Evolutionary conservation across 2,888 invertebrate genomes (phyloP), one percentile per base, ranked within the genome.

Genomic region (Cistogaster globosa): DNA sequence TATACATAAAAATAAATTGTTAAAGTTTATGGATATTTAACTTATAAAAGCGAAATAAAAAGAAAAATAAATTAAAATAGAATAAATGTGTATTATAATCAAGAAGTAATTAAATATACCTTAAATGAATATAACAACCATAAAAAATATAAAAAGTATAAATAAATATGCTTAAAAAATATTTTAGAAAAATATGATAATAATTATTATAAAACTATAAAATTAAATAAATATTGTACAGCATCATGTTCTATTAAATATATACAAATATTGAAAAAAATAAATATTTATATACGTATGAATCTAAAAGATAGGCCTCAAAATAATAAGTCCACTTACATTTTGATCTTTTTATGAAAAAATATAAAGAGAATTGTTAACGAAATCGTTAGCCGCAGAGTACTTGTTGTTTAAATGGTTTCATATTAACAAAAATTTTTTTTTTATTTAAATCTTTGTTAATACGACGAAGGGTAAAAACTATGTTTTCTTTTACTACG

Each of bases 1-100:
- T 32, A 32, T 32, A 32, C 2, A 32, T 32, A 32, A 77, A 58
- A 58, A 84, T 75, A 84, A 79, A 88, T 91, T 91, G 92, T 91
- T 91, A 91, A 91, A 90, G 91, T 90, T 91, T 90, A 89, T 90
- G 90, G 89, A 89, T 88, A 87, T 87, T 78, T 60, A 48, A 86
- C 62, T 83, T 45, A 83, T 79, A 85, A 77, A 86, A 68, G 84
- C n/a, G 72, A 74, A 84, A 22, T 18, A 79, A 65, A 11, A 75
- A 60, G 36, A 32, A 69, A 6, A 58, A 62, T 51, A 55, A 68
- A 51, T 55, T 6, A 76, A 69, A 57, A 67, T 71, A 86, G 84
- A 83, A 88, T 87, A 88, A 86, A 88, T 86, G 88, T 86, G 89
- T 82, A 89, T 87, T 86, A 87, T 88, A 83, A 88, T 71, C 83